Percentiles rank a stretch among this genome's conserved stretches.
These are phyloP conservation scores for Odobenus rosmarus DNA, from an alignment of 2,113 vertebrate species.

Conservation along the genomic window DNA sequence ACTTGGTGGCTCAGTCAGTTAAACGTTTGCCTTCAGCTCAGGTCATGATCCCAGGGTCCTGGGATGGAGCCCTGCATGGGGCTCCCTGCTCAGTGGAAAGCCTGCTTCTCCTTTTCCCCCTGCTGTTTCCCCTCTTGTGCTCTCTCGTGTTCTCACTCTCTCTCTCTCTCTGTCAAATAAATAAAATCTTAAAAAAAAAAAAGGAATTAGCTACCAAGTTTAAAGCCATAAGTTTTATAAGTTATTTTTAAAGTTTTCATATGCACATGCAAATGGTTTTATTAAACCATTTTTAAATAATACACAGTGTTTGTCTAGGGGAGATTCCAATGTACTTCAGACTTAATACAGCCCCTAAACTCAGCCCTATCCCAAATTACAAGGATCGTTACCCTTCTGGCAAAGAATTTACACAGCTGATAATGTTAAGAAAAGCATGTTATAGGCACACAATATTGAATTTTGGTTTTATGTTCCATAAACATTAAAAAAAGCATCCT, in stretches of 20 bases:
- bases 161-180: too few species aligned
- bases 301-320: neutral
- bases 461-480: neutral
- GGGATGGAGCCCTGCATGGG: too few species aligned
- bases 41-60: too few species aligned
- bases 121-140: too few species aligned
- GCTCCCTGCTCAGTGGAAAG: too few species aligned
- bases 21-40: too few species aligned
- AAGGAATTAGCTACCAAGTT: neutral
- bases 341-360: neutral
- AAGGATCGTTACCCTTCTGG: neutral
- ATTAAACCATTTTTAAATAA: neutral
- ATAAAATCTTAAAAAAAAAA: too few species aligned
- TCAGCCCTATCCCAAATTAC: neutral
- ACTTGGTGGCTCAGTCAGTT: too few species aligned
- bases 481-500: neutral
- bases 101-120: too few species aligned
- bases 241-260: neutral
- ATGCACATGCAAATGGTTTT: neutral
- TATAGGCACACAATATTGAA: neutral
- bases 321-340: neutral
- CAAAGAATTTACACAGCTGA: neutral
- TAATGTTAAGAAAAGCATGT: neutral
- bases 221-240: neutral
- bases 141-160: too few species aligned